These are phyloP conservation scores for Electrophaes corylata DNA, from an alignment of 2,888 invertebrate genomes.

Conservation along the genomic window DNA sequence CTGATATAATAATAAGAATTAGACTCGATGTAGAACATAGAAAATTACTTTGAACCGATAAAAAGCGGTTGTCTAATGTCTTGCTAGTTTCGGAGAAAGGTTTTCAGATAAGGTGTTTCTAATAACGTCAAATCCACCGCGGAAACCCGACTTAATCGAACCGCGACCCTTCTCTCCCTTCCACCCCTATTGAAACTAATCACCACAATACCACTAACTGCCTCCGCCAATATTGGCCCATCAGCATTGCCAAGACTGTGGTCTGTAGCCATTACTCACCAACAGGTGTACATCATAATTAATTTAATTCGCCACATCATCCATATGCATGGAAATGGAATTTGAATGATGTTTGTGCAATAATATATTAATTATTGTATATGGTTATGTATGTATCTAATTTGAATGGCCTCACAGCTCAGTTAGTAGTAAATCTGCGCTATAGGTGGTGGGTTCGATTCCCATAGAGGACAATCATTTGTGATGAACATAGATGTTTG, in stretches of 20 bases:
- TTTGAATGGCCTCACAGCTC: too few species aligned
- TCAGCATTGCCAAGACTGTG: constrained; percentile 40
- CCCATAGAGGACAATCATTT: too few species aligned
- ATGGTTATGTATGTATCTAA: not conserved
- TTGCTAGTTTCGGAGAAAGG: too few species aligned
- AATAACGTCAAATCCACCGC: not conserved
- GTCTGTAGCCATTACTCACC: constrained; percentile 46
- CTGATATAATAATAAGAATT: too few species aligned
- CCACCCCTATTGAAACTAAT: constrained; percentile 15
- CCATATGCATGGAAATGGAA: constrained; percentile 41
- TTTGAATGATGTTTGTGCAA: constrained; percentile 14
- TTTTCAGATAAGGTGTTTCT: too few species aligned
- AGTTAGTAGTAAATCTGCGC: too few species aligned
- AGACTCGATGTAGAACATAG: too few species aligned
- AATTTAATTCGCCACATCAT: constrained; percentile 50
- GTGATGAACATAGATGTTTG: too few species aligned
- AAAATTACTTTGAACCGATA: too few species aligned
- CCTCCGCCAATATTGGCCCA: constrained; percentile 36
- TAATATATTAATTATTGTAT: constrained; percentile 4
- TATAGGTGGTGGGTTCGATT: too few species aligned
- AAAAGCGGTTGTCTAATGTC: too few species aligned
- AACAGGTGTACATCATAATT: constrained; percentile 56
- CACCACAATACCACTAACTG: constrained; percentile 28
- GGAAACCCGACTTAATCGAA: not conserved
- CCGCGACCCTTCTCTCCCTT: constrained; percentile 9